These are phyloP conservation scores for Silvanus unidentatus DNA, from an alignment of 2,888 invertebrate species.

Conservation along the genomic window DNA sequence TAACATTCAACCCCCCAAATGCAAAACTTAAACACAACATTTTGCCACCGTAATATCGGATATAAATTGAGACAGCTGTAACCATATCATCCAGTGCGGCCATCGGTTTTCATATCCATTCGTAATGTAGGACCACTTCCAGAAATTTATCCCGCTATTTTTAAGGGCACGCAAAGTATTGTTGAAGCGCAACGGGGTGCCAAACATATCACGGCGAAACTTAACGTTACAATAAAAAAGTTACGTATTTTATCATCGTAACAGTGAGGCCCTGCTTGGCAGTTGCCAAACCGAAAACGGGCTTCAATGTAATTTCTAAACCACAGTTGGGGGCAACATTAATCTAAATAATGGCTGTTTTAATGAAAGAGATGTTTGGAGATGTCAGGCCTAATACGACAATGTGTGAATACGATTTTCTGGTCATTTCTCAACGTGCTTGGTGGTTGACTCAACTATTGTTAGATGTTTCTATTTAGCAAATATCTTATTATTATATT, in stretches of 20 bases:
- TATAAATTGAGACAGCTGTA: constrained; percentile 41
- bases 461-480: constrained; percentile 19
- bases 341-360: constrained; percentile 48
- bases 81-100: no score
- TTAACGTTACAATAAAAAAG: constrained; percentile 39
- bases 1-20: background rate
- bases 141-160: constrained; percentile 30
- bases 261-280: constrained; percentile 32
- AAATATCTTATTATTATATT: constrained; percentile 19
- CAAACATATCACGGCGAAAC: constrained; percentile 39
- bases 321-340: constrained; percentile 47
- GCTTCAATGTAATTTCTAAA: constrained; percentile 43
- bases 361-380: constrained; percentile 49
- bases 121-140: constrained; percentile 29
- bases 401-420: constrained; percentile 49
- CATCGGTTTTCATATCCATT: constrained; percentile 11
- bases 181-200: constrained; percentile 34
- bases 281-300: constrained; percentile 39
- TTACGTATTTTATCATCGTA: constrained; percentile 38
- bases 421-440: constrained; percentile 44
- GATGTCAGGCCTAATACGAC: constrained; percentile 48
- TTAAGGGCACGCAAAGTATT: constrained; percentile 28
- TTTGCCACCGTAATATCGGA: no score
- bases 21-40: background rate
- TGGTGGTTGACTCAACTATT: constrained; percentile 26